phyloP scores from a whole-genome alignment of 2,888 invertebrate species.

The Prosapia bicincta region DNA sequence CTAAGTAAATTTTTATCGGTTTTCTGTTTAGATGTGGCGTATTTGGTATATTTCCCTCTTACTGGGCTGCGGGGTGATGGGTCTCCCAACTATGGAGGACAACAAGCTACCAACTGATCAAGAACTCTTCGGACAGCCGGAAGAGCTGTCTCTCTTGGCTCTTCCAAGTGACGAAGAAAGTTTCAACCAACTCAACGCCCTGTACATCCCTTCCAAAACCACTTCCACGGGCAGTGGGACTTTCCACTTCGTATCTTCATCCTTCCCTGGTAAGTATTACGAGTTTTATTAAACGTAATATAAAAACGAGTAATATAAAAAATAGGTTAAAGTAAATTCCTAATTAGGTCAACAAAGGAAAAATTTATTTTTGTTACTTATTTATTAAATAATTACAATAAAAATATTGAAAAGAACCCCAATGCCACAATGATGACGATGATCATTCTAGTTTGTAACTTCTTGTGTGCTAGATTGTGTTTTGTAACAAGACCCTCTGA shows the following conservation, averaged over 20 bases:
- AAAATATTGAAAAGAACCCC: too few relatives aligned
- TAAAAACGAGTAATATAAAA: too few relatives aligned
- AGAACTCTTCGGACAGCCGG: slow-evolving; percentile 36
- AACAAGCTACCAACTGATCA: slow-evolving; percentile 37
- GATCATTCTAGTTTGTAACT: too few relatives aligned
- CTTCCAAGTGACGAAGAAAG: slow-evolving; percentile 38
- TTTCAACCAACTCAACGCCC: slow-evolving; percentile 35
- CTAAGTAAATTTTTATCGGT: neutral
- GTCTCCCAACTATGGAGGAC: slow-evolving; percentile 33
- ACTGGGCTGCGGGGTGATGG: neutral
- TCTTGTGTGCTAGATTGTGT: too few relatives aligned
- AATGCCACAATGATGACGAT: too few relatives aligned
- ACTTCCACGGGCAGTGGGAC: slow-evolving; percentile 34
- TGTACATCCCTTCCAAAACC: slow-evolving; percentile 19
- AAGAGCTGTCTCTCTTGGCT: slow-evolving; percentile 34
- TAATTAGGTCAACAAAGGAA: too few relatives aligned
- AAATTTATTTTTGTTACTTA: too few relatives aligned
- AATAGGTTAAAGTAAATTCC: too few relatives aligned
- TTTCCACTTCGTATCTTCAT: slow-evolving; percentile 40
- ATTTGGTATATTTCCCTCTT: neutral
- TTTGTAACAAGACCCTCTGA: too few relatives aligned
- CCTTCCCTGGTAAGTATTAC: slow-evolving; percentile 40
- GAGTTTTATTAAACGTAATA: too few relatives aligned
- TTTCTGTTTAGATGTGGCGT: neutral
- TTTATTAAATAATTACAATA: too few relatives aligned